Evolutionary conservation across 2,888 invertebrate genomes (phyloP).

Genomic region (Cecidostiba fungosa): DNA sequence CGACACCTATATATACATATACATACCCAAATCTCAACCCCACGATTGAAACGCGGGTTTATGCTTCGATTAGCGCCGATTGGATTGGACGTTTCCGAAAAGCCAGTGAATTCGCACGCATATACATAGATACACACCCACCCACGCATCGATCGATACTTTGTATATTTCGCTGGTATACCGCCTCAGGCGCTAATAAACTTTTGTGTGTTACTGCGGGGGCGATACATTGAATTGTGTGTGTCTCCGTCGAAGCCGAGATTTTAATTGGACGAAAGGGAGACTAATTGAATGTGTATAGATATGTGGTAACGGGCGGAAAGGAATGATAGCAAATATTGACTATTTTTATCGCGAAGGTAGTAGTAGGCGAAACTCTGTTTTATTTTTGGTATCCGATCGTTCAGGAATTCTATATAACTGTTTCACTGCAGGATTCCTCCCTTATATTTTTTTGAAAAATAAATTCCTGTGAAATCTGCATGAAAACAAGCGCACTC

Average conservation of each 20-base stretch:
- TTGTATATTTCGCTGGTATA: background rate
- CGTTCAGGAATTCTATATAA: background rate
- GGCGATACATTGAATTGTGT: background rate
- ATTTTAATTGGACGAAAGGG: conserved; percentile 21
- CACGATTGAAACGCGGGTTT: conserved; percentile 21
- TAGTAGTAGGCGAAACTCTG: background rate
- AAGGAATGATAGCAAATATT: background rate
- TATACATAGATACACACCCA: background rate
- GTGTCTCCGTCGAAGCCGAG: background rate
- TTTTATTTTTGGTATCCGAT: background rate
- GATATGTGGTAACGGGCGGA: background rate
- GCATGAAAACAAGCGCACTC: background rate
- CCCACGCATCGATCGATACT: background rate
- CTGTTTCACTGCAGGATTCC: no score
- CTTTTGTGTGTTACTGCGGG: background rate
- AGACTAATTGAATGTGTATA: conserved; percentile 3
- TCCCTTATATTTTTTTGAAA: no score
- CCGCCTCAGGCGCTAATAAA: background rate
- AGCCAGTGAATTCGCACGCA: background rate
- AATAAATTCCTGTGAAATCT: background rate
- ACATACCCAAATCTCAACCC: background rate
- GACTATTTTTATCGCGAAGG: background rate
- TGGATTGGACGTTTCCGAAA: conserved; percentile 39
- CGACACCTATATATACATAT: background rate
- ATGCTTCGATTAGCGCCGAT: conserved; percentile 34